phyloP scores from a whole-genome alignment of 2,888 invertebrate genomes.

The Plusia festucae region DNA sequence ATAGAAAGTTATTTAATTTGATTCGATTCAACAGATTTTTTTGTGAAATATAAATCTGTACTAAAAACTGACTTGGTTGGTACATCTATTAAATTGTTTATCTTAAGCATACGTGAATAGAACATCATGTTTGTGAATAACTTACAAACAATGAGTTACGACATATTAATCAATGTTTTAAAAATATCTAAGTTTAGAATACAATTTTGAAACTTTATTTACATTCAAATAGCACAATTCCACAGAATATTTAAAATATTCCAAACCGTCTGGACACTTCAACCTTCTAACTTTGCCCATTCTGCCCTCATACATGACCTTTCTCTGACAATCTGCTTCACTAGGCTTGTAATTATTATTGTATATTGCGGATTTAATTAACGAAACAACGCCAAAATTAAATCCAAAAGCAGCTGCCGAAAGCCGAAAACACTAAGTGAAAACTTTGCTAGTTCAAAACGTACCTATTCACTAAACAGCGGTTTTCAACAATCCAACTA shows the following conservation, averaged over 20 bases:
- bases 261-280: constrained; percentile 13
- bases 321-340: constrained; percentile 32
- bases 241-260: neutral
- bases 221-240: neutral
- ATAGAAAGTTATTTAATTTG: too few relatives aligned
- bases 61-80: too few relatives aligned
- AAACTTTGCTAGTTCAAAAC: constrained; percentile 40
- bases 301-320: constrained; percentile 31
- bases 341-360: constrained; percentile 37
- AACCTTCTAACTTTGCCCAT: constrained; percentile 41
- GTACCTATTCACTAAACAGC: constrained; percentile 52
- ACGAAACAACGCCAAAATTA: constrained; percentile 54
- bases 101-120: too few relatives aligned
- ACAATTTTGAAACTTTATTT: neutral
- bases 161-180: neutral
- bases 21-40: too few relatives aligned
- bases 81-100: too few relatives aligned
- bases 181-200: neutral
- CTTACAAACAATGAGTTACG: neutral
- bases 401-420: constrained; percentile 40
- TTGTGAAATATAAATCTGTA: too few relatives aligned
- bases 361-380: too few relatives aligned
- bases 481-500: constrained; percentile 56
- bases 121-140: neutral
- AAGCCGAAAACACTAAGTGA: constrained; percentile 19